phyloP scores from a whole-genome alignment of 2,113 vertebrate species.

The Speoplatyrhinus poulsoni region DNA sequence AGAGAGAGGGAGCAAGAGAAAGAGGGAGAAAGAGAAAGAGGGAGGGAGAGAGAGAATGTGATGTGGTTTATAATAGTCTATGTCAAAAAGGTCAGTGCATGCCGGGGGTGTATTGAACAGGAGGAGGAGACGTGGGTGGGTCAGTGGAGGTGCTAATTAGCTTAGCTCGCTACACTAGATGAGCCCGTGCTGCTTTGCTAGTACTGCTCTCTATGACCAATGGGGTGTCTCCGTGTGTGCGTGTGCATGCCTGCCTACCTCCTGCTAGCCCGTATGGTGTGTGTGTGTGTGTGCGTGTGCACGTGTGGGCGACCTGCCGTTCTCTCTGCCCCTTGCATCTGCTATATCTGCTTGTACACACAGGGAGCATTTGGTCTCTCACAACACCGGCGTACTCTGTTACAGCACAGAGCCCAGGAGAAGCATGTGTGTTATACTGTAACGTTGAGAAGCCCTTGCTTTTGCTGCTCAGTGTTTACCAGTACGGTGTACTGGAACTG shows the following conservation, averaged over 20 bases:
- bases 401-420: background rate
- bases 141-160: background rate
- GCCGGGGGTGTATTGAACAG: background rate
- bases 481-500: too few relatives aligned
- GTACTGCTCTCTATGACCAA: background rate
- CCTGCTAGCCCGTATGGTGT: constrained; percentile 25
- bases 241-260: constrained; percentile 21
- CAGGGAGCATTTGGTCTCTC: constrained; percentile 10
- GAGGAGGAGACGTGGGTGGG: constrained; percentile 16
- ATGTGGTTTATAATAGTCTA: background rate
- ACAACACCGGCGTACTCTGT: background rate
- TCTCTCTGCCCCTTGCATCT: constrained; percentile 24
- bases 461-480: too few relatives aligned
- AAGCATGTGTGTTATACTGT: background rate
- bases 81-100: background rate
- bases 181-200: background rate
- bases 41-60: background rate
- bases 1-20: background rate
- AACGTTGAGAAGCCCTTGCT: too few relatives aligned
- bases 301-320: constrained; percentile 14
- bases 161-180: constrained; percentile 1
- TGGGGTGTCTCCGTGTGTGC: background rate
- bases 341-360: constrained; percentile 11
- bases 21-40: background rate
- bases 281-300: constrained; percentile 5